phyloP scores from a whole-genome alignment of 2,888 invertebrate genomes.

The Pemphredon lugubris region DNA sequence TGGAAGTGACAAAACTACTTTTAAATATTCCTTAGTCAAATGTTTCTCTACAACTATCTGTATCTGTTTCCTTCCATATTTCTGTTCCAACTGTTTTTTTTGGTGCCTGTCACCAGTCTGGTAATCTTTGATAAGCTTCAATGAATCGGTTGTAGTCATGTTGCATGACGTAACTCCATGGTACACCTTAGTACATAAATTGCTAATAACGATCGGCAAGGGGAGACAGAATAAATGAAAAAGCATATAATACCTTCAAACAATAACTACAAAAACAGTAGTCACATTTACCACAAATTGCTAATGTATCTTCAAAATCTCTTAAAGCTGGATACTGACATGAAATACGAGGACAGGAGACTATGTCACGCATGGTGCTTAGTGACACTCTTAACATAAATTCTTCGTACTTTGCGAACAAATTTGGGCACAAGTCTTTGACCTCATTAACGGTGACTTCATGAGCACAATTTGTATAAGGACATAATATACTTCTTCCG shows the following conservation, averaged over 20 bases:
- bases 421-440: slow-evolving; percentile 55
- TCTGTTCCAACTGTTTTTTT: slow-evolving; percentile 58
- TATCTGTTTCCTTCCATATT: slow-evolving; percentile 68
- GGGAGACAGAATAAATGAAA: background rate
- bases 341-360: slow-evolving; percentile 65
- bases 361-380: slow-evolving; percentile 62
- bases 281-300: slow-evolving; percentile 63
- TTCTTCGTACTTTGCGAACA: slow-evolving; percentile 65
- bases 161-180: slow-evolving; percentile 68
- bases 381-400: slow-evolving; percentile 55
- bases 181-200: slow-evolving; percentile 56
- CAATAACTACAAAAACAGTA: slow-evolving; percentile 71
- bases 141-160: slow-evolving; percentile 43
- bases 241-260: slow-evolving; percentile 62
- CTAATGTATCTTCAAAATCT: slow-evolving; percentile 60
- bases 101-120: slow-evolving; percentile 40
- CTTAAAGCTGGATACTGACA: slow-evolving; percentile 66
- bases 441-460: slow-evolving; percentile 49
- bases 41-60: slow-evolving; percentile 63
- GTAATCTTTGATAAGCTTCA: slow-evolving; percentile 62
- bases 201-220: background rate
- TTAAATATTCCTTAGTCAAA: slow-evolving; percentile 64
- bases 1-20: slow-evolving; percentile 57
- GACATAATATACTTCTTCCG: slow-evolving; percentile 58
- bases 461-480: slow-evolving; percentile 55